These are phyloP conservation scores for Electrophaes corylata DNA, from an alignment of 2,888 invertebrate genomes.

Conservation along the genomic window DNA sequence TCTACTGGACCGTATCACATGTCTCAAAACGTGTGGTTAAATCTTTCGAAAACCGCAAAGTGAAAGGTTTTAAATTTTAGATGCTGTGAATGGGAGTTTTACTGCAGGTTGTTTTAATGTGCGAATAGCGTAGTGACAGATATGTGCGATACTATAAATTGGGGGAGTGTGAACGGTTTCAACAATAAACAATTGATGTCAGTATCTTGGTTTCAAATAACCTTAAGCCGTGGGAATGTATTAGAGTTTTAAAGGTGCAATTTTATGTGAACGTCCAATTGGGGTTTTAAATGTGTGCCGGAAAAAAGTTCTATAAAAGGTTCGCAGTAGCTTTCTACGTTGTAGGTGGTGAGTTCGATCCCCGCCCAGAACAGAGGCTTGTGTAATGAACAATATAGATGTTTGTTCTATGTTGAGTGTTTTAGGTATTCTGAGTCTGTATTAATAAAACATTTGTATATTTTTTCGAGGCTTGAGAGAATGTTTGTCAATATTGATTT, in stretches of 20 bases:
- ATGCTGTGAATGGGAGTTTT: constrained; percentile 42
- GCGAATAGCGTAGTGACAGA: constrained; percentile 42
- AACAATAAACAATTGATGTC: constrained; percentile 14
- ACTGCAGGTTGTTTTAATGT: constrained; percentile 45
- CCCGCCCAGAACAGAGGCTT: too few species aligned
- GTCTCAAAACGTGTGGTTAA: constrained; percentile 60
- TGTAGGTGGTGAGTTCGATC: too few species aligned
- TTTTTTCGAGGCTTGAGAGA: too few species aligned
- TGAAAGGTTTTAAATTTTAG: constrained; percentile 54
- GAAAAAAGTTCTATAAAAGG: too few species aligned
- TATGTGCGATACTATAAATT: constrained; percentile 32
- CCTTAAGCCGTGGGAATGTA: background rate
- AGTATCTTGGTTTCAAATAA: constrained; percentile 8
- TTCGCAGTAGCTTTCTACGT: too few species aligned
- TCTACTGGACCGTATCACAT: constrained; percentile 63
- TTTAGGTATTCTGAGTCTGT: too few species aligned
- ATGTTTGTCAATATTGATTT: too few species aligned
- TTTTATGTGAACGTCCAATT: too few species aligned
- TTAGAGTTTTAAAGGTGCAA: background rate
- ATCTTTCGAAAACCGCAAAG: constrained; percentile 65
- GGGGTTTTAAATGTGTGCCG: too few species aligned
- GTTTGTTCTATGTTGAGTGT: too few species aligned
- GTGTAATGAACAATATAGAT: too few species aligned
- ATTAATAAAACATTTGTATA: too few species aligned
- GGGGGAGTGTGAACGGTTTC: constrained; percentile 28